phyloP scores from a whole-genome alignment of 2,888 invertebrate species.

The Drosophila atripex region DNA sequence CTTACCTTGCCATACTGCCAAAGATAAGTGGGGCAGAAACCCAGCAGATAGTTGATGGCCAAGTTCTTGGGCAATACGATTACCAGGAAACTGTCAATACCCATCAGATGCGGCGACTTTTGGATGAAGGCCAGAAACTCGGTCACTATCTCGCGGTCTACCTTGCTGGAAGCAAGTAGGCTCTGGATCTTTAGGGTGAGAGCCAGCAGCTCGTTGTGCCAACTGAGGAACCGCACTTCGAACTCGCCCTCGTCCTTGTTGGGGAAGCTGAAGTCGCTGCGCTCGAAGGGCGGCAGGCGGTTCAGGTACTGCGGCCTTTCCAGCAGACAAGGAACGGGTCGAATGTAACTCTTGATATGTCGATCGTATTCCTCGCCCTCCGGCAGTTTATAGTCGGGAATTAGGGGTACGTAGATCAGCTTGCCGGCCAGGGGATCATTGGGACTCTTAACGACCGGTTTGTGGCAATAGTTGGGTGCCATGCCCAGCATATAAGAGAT shows the following conservation, averaged over 20 bases:
- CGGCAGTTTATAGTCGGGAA: slow-evolving; percentile 80
- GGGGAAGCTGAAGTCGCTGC: slow-evolving; percentile 79
- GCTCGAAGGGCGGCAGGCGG: slow-evolving; percentile 81
- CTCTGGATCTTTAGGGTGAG: slow-evolving; percentile 81
- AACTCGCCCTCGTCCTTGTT: slow-evolving; percentile 80
- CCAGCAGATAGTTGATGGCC: slow-evolving; percentile 85
- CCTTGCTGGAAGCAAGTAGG: slow-evolving; percentile 86
- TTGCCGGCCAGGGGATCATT: slow-evolving; percentile 51
- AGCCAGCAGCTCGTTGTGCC: slow-evolving; percentile 80
- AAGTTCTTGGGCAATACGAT: slow-evolving; percentile 85
- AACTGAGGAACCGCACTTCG: slow-evolving; percentile 80
- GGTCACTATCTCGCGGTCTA: slow-evolving; percentile 83
- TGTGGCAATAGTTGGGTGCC: slow-evolving; percentile 67
- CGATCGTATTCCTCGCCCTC: slow-evolving; percentile 70
- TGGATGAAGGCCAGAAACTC: slow-evolving; percentile 87
- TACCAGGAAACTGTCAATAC: slow-evolving; percentile 85
- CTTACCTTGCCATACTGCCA: slow-evolving; percentile 88
- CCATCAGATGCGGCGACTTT: slow-evolving; percentile 85
- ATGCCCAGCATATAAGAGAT: slow-evolving; percentile 77
- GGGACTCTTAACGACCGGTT: slow-evolving; percentile 50
- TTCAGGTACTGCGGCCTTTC: slow-evolving; percentile 82
- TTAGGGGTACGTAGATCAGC: slow-evolving; percentile 76
- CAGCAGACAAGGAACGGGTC: slow-evolving; percentile 81
- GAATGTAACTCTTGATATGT: slow-evolving; percentile 71
- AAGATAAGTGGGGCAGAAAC: slow-evolving; percentile 86